Evolutionary conservation across 1,140 invertebrate species (phyloP).

Genomic region (Neelides sp.): DNA sequence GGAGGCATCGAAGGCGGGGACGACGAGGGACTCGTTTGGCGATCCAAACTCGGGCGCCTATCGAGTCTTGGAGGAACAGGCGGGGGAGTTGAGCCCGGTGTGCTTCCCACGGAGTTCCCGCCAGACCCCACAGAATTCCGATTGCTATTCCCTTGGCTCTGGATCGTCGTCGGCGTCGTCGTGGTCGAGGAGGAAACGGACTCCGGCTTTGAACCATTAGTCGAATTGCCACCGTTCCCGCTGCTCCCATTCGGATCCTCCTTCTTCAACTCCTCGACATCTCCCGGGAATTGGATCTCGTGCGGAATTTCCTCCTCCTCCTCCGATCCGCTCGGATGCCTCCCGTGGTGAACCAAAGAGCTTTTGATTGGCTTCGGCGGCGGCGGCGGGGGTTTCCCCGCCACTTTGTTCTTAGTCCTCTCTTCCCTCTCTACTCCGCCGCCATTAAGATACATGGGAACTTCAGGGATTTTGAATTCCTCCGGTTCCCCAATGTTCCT

Average conservation of each 20-base stretch:
- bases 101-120: constrained; percentile 18
- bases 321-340: constrained; percentile 4
- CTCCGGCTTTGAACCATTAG: neutral
- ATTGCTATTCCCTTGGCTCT: constrained; percentile 15
- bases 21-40: constrained; percentile 23
- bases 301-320: constrained; percentile 9
- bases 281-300: constrained; percentile 2
- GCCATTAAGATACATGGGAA: too few relatives aligned
- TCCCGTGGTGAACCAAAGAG: constrained; percentile 6
- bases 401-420: neutral
- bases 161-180: constrained; percentile 24
- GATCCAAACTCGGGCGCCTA: constrained; percentile 23
- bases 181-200: constrained; percentile 10
- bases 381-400: constrained; percentile 21
- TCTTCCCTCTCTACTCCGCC: neutral
- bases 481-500: too few relatives aligned
- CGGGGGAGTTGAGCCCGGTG: constrained; percentile 17
- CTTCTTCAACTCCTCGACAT: too few relatives aligned
- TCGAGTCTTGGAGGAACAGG: constrained; percentile 29
- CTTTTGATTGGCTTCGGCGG: constrained; percentile 26
- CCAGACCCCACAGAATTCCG: constrained; percentile 28
- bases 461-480: too few relatives aligned
- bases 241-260: constrained; percentile 2
- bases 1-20: constrained; percentile 28
- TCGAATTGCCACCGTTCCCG: neutral